phyloP scores from a whole-genome alignment of 1,140 invertebrate genomes.

The Calycopis cecrops region DNA sequence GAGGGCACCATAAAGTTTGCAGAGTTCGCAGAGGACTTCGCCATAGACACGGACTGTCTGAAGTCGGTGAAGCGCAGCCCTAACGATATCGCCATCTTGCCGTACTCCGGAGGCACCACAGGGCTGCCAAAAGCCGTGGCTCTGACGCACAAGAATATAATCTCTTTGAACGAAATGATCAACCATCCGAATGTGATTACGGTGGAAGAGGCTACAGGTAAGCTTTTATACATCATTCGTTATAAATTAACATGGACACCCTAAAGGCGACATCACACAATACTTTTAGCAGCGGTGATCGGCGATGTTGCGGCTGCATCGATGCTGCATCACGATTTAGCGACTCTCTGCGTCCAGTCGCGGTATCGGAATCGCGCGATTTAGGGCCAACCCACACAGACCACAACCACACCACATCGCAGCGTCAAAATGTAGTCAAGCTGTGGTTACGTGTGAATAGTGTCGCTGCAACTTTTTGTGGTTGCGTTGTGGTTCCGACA shows the following conservation, averaged over 20 bases:
- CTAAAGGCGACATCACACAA: too few relatives aligned
- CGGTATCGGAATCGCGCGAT: too few relatives aligned
- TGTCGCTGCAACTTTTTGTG: too few relatives aligned
- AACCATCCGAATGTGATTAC: slow-evolving; percentile 47
- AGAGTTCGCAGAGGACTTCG: slow-evolving; percentile 72
- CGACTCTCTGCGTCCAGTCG: too few relatives aligned
- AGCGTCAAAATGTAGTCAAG: too few relatives aligned
- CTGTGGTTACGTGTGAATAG: too few relatives aligned
- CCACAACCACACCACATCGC: too few relatives aligned
- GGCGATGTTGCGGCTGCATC: too few relatives aligned
- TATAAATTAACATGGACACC: background rate
- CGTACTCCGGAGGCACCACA: slow-evolving; percentile 90
- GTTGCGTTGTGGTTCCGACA: too few relatives aligned
- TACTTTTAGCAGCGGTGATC: too few relatives aligned
- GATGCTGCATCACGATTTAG: too few relatives aligned
- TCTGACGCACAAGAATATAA: slow-evolving; percentile 81
- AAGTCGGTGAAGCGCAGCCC: slow-evolving; percentile 54
- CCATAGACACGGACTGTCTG: slow-evolving; percentile 68
- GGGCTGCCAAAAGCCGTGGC: slow-evolving; percentile 92
- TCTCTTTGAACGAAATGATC: slow-evolving; percentile 72
- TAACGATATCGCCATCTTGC: slow-evolving; percentile 76
- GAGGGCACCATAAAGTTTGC: slow-evolving; percentile 77
- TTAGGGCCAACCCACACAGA: too few relatives aligned
- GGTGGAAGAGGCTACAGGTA: slow-evolving; percentile 51
- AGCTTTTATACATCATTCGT: slow-evolving; percentile 18